Conservation (phyloP, 2,113 vertebrate genomes). For the Hemicordylus capensis region DNA sequence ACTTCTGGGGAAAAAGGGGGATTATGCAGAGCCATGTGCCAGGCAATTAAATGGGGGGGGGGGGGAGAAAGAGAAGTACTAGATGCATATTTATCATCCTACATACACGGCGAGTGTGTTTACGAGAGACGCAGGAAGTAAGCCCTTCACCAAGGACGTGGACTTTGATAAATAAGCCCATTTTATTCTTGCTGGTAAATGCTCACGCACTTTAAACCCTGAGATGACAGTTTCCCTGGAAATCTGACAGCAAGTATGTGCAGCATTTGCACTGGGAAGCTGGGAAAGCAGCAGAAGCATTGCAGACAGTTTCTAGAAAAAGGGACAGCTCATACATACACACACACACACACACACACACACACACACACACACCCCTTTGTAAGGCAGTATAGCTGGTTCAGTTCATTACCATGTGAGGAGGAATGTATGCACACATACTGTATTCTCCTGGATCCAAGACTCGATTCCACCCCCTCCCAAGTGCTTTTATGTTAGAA, state of each 20-base stretch:
- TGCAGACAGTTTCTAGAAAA: slow-evolving; percentile 2
- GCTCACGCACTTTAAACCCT: slow-evolving; percentile 8
- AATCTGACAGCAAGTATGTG: not conserved
- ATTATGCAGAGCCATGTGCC: not conserved
- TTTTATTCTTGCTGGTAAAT: slow-evolving; percentile 14
- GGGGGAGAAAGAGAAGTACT: slow-evolving; percentile 18
- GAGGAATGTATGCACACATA: too few species aligned
- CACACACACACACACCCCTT: too few species aligned
- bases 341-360: too few species aligned
- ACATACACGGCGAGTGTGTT: slow-evolving; percentile 14
- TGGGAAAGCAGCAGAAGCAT: slow-evolving; percentile 3
- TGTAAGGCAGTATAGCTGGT: too few species aligned
- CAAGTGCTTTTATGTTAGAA: too few species aligned
- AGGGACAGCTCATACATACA: not conserved
- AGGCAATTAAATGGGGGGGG: slow-evolving; percentile 3
- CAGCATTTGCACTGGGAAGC: not conserved
- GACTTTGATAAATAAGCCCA: not conserved
- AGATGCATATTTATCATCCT: slow-evolving; percentile 31
- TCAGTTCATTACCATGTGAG: too few species aligned
- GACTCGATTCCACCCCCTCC: too few species aligned
- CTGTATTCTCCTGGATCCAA: too few species aligned
- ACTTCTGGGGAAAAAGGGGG: not conserved
- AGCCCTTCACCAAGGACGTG: slow-evolving; percentile 15
- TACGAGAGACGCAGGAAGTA: slow-evolving; percentile 5
- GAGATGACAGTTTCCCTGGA: slow-evolving; percentile 3